phyloP scores from a whole-genome alignment of 2,797 vertebrate species.

The Lepus oiostolus region DNA sequence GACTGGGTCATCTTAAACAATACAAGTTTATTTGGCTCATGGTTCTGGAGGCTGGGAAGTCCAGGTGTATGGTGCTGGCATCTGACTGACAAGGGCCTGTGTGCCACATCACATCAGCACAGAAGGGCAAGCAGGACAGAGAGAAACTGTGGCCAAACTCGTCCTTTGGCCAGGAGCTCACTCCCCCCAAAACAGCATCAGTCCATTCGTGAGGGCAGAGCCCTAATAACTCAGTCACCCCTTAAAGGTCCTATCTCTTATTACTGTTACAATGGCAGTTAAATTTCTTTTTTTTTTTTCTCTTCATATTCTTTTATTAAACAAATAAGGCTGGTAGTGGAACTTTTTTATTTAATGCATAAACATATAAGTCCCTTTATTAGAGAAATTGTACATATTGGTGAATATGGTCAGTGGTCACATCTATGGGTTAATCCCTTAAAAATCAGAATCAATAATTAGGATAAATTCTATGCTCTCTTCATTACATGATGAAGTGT shows the following conservation, averaged over 20 bases:
- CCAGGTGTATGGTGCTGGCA: neutral
- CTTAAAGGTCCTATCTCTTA: no score
- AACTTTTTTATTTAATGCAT: slow-evolving; percentile 91
- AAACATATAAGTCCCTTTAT: slow-evolving; percentile 88
- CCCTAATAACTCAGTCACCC: neutral
- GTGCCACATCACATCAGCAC: fast-evolving
- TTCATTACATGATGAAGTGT: slow-evolving; percentile 97
- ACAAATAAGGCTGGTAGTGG: slow-evolving; percentile 89
- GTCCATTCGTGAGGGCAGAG: neutral
- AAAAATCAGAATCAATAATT: slow-evolving; percentile 85
- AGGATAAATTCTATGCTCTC: slow-evolving; percentile 76
- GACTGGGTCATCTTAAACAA: neutral
- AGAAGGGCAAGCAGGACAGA: neutral
- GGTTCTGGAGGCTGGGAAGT: neutral
- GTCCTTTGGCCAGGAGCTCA: neutral
- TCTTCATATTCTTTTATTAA: slow-evolving; percentile 90
- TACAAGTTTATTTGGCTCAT: neutral
- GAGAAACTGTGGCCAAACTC: neutral
- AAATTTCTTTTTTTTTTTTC: slow-evolving; percentile 6
- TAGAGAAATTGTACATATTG: slow-evolving; percentile 88
- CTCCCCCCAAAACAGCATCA: neutral
- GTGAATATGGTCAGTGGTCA: slow-evolving; percentile 85
- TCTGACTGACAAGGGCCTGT: neutral
- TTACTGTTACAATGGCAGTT: no score
- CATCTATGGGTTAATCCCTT: slow-evolving; percentile 86